Evolutionary conservation across 2,888 invertebrate genomes (phyloP).

Genomic region (Cheilosia variabilis): DNA sequence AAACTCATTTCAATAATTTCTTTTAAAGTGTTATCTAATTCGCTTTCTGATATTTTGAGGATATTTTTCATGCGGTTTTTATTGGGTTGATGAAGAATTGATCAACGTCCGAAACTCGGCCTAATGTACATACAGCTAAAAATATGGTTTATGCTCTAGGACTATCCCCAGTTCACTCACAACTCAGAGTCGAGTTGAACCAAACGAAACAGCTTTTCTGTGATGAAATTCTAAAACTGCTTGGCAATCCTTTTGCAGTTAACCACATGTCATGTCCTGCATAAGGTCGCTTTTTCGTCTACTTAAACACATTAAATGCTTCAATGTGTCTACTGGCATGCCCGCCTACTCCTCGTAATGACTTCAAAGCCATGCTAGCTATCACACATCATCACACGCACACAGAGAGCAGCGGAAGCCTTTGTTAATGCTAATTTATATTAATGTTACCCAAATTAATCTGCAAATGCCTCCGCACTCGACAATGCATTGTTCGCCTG

Average conservation of each 20-base stretch:
- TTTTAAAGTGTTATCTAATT: no score
- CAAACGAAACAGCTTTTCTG: no score
- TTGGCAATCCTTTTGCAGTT: background rate
- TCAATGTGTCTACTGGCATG: background rate
- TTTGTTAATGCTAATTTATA: conserved; percentile 59
- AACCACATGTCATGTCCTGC: background rate
- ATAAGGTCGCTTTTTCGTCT: conserved; percentile 10
- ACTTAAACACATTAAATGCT: conserved; percentile 12
- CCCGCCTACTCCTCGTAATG: background rate
- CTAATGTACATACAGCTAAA: no score
- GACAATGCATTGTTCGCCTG: conserved; percentile 28
- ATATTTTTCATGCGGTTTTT: no score
- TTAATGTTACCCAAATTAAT: conserved; percentile 59
- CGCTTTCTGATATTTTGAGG: no score
- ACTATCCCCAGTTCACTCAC: no score
- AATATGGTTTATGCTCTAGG: no score
- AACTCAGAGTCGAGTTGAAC: no score
- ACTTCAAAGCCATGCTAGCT: background rate
- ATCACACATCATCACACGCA: conserved; percentile 7
- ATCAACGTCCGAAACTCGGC: no score
- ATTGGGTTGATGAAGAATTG: no score
- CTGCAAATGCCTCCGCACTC: conserved; percentile 31
- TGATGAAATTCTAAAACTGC: background rate
- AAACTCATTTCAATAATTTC: no score
- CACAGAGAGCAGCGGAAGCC: conserved; percentile 7